phyloP scores from a whole-genome alignment of 2,113 vertebrate species.

The Columba livia region DNA sequence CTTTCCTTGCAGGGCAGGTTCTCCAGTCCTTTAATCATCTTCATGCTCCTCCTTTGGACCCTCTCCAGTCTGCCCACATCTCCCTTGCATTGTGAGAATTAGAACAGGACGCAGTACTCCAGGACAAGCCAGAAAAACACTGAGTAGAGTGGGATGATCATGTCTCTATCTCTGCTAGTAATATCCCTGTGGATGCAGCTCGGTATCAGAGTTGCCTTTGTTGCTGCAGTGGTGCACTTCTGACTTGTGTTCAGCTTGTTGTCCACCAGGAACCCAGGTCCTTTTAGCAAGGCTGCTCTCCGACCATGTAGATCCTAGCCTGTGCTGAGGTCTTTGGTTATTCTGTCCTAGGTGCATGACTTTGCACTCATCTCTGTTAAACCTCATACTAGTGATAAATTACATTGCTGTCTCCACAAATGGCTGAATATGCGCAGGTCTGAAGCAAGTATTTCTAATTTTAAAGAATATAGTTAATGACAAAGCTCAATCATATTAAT shows the following conservation, averaged over 20 bases:
- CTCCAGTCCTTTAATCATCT: background rate
- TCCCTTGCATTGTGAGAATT: background rate
- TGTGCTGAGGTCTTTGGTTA: background rate
- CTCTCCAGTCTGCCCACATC: background rate
- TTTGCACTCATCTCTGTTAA: background rate
- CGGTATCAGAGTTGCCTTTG: background rate
- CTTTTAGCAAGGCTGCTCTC: background rate
- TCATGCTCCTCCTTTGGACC: background rate
- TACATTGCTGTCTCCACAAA: background rate
- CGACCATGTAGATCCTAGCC: fast-evolving
- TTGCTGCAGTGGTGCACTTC: background rate
- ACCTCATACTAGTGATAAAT: background rate
- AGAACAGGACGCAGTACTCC: background rate
- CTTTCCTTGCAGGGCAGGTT: background rate
- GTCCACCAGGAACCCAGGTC: background rate
- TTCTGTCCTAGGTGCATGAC: background rate
- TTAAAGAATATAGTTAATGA: background rate
- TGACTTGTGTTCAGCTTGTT: background rate
- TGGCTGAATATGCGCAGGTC: background rate
- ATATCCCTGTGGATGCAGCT: background rate
- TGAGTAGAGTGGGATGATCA: background rate
- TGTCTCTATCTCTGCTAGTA: background rate
- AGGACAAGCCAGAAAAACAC: background rate
- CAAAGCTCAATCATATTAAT: background rate
- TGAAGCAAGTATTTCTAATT: background rate